phyloP scores from a whole-genome alignment of 2,797 vertebrate genomes.

The Pseudotriccus pelzelni region DNA sequence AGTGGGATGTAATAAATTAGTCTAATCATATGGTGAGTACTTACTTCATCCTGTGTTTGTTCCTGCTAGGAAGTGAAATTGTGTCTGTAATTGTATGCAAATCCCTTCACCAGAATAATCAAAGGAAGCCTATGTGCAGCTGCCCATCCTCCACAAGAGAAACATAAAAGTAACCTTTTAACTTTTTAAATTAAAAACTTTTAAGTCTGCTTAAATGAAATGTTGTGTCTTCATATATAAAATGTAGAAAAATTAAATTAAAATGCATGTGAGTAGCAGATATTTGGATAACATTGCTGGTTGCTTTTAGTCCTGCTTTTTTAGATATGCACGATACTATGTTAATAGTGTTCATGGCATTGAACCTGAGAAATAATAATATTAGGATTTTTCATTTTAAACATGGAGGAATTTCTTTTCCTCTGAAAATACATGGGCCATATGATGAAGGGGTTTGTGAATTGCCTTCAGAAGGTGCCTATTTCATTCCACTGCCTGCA shows the following conservation, averaged over 20 bases:
- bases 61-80: conserved; percentile 70
- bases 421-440: not conserved
- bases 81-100: conserved; percentile 73
- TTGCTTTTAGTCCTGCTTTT: not conserved
- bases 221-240: conserved; percentile 12
- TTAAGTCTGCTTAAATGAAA: conserved; percentile 49
- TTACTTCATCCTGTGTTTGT: conserved; percentile 67
- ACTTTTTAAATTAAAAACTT: not conserved
- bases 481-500: not conserved
- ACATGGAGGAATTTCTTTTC: not conserved
- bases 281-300: not conserved
- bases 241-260: conserved; percentile 39
- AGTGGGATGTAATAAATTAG: conserved; percentile 71
- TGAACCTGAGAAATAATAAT: not conserved
- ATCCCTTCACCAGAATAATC: conserved; percentile 67
- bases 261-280: not conserved
- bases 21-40: conserved; percentile 66
- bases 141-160: conserved; percentile 19
- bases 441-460: not conserved
- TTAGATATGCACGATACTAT: not conserved
- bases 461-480: not conserved
- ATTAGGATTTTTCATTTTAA: not conserved
- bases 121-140: conserved; percentile 48
- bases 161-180: conserved; percentile 41
- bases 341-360: not conserved